These are phyloP conservation scores for Girardinus metallicus DNA, from an alignment of 2,797 vertebrate genomes.

Conservation along the genomic window DNA sequence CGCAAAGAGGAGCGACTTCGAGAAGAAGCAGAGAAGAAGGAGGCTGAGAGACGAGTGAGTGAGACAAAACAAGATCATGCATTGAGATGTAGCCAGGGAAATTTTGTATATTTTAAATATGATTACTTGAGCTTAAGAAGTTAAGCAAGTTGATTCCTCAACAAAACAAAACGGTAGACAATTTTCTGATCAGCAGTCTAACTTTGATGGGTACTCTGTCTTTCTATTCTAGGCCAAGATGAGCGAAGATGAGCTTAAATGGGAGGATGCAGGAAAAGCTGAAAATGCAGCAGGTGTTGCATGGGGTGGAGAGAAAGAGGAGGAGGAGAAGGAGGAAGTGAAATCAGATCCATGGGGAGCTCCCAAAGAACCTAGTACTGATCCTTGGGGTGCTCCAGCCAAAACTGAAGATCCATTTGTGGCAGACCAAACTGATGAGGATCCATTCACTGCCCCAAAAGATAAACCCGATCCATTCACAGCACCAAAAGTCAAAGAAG, in stretches of 20 bases:
- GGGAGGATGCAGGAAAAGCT: conserved; percentile 74
- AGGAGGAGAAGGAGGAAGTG: conserved; percentile 35
- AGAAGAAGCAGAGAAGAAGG: conserved; percentile 87
- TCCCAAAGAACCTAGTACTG: conserved; percentile 10
- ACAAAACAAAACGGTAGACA: not conserved
- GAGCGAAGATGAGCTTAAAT: conserved; percentile 73
- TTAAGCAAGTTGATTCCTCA: not conserved
- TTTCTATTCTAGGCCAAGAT: conserved; percentile 62
- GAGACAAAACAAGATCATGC: not conserved
- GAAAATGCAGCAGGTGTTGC: not conserved
- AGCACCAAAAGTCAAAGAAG: conserved; percentile 45
- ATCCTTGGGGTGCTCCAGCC: conserved; percentile 33
- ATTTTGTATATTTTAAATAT: not conserved
- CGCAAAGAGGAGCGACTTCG: conserved; percentile 82
- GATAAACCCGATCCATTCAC: conserved; percentile 49
- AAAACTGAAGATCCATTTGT: conserved; percentile 53
- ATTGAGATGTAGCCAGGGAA: not conserved
- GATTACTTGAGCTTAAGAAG: not conserved
- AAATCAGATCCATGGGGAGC: conserved; percentile 53
- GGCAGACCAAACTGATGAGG: conserved; percentile 33
- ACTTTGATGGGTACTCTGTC: conserved; percentile 2
- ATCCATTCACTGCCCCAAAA: conserved; percentile 44
- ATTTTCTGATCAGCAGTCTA: not conserved
- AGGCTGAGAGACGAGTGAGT: conserved; percentile 79
- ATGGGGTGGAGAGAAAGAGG: conserved; percentile 50